Evolutionary conservation across 2,797 vertebrate genomes (phyloP).

Genomic region (Trachops cirrhosus): DNA sequence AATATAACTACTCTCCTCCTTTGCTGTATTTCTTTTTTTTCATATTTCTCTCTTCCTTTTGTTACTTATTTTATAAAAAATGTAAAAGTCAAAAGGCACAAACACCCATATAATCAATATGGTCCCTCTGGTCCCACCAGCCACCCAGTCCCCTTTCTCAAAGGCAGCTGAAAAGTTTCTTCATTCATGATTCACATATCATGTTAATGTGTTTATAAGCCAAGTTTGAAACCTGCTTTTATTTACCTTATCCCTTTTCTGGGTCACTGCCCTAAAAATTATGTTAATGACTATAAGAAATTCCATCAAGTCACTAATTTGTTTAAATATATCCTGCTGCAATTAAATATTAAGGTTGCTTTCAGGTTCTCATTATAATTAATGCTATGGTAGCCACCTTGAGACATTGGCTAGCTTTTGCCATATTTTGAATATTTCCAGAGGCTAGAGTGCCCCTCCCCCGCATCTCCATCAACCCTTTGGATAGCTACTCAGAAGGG

Average conservation of each 20-base stretch:
- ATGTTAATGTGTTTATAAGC: not conserved
- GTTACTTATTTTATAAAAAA: not conserved
- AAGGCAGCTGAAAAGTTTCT: not conserved
- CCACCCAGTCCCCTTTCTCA: not conserved
- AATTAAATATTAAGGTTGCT: not conserved
- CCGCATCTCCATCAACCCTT: not conserved
- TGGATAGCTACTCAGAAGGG: not conserved
- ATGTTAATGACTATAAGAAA: not conserved
- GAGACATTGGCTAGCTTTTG: not conserved
- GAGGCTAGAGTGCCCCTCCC: not conserved
- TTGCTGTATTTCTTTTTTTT: not conserved
- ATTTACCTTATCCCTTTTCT: not conserved
- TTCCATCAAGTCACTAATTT: not conserved
- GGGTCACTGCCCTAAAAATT: not conserved
- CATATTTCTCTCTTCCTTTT: not conserved
- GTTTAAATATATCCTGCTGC: not conserved
- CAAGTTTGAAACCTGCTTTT: not conserved
- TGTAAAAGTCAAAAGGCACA: not conserved
- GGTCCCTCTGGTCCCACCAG: not conserved
- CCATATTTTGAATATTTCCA: not conserved
- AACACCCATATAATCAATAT: no score
- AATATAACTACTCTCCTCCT: not conserved
- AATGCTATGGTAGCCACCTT: not conserved
- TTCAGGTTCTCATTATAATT: not conserved
- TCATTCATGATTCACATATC: not conserved